Percentiles rank a stretch among this genome's conserved stretches.
These are phyloP conservation scores for Deroptyus accipitrinus DNA, from an alignment of 2,113 vertebrate species.

Conservation along the genomic window DNA sequence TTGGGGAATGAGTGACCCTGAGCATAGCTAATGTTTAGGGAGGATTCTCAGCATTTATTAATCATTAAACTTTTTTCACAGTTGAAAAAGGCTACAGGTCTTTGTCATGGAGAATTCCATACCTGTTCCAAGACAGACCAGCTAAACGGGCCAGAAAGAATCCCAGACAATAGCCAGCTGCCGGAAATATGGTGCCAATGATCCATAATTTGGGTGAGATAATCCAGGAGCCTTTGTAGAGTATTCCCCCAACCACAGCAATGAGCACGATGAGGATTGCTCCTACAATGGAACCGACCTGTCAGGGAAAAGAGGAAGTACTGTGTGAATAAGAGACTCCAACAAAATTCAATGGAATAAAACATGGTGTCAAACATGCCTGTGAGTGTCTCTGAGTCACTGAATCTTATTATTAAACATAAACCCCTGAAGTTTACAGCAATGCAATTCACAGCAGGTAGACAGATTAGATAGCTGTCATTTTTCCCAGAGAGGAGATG, in stretches of 20 bases:
- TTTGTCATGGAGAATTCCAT: not conserved
- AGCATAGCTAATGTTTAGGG: not conserved
- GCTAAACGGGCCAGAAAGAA: constrained; percentile 85
- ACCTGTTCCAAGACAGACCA: constrained; percentile 92
- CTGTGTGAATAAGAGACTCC: not conserved
- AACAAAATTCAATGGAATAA: not conserved
- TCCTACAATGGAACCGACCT: constrained; percentile 88
- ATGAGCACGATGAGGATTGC: constrained; percentile 81
- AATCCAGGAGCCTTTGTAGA: constrained; percentile 91
- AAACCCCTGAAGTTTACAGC: not conserved
- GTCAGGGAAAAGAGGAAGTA: not conserved
- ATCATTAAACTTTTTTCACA: not conserved
- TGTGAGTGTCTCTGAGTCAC: not conserved
- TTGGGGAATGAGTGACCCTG: not conserved
- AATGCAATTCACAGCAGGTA: not conserved
- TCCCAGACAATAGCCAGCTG: constrained; percentile 84
- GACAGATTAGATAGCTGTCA: not conserved
- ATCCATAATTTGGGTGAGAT: constrained; percentile 90
- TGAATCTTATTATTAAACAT: not conserved
- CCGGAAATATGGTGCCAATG: constrained; percentile 89
- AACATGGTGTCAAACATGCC: not conserved
- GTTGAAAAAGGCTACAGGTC: not conserved
- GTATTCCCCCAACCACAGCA: constrained; percentile 88
- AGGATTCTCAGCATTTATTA: not conserved
- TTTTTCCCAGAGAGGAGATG: not conserved